A percentile compares a stretch with the other conserved stretches of the same genome.
Evolutionary conservation across 2,113 vertebrate species (phyloP).

Genomic region (Henicopernis longicauda): DNA sequence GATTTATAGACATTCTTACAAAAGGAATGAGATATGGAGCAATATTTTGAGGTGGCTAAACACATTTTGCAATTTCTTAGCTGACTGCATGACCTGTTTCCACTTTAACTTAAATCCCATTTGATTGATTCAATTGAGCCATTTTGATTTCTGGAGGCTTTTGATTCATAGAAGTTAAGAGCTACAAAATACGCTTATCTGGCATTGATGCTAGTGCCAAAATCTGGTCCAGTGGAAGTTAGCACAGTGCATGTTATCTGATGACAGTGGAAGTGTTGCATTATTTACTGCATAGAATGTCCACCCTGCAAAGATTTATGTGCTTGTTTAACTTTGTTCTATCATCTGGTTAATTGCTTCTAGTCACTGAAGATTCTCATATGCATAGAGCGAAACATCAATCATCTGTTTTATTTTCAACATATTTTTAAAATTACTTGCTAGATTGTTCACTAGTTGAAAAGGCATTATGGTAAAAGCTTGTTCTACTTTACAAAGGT

Average conservation of each 20-base stretch:
- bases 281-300: slow-evolving; percentile 13
- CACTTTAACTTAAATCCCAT: slow-evolving; percentile 33
- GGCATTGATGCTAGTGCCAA: not conserved
- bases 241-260: not conserved
- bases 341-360: not conserved
- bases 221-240: not conserved
- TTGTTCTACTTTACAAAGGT: not conserved
- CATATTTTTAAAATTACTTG: not conserved
- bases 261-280: not conserved
- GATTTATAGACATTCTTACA: not conserved
- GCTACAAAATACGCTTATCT: not conserved
- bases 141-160: slow-evolving; percentile 21
- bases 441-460: not conserved
- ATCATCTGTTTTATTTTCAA: not conserved
- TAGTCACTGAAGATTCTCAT: not conserved
- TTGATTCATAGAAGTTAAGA: not conserved
- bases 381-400: not conserved
- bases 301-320: slow-evolving; percentile 3
- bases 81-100: not conserved
- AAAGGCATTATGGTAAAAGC: not conserved
- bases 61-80: slow-evolving; percentile 34
- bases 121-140: not conserved
- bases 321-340: slow-evolving; percentile 36
- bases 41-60: slow-evolving; percentile 16
- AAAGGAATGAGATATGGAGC: not conserved